phyloP scores from a whole-genome alignment of 2,888 invertebrate genomes.

The Agrochola litura region DNA sequence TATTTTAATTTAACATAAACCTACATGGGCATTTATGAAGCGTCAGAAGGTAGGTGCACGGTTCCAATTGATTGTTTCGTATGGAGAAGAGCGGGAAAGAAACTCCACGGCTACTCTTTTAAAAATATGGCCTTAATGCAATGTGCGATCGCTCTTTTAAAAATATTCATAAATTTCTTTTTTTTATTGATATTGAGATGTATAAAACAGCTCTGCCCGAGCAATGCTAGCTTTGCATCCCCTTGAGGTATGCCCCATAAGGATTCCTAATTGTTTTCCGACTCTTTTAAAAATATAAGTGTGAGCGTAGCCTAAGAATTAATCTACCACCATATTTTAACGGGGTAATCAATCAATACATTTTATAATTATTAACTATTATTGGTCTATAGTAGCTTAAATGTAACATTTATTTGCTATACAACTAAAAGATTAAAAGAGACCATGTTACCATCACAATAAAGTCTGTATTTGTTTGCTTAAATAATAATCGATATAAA shows the following conservation, averaged over 20 bases:
- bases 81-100: not conserved
- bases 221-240: not conserved
- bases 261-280: slow-evolving; percentile 1
- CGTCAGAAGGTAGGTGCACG: not conserved
- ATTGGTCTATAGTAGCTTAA: slow-evolving; percentile 43
- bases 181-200: not conserved
- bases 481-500: slow-evolving; percentile 28
- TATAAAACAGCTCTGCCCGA: not conserved
- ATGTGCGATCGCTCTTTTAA: not conserved
- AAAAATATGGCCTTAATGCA: not conserved
- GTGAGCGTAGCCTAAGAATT: slow-evolving; percentile 25
- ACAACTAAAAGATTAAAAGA: slow-evolving; percentile 37
- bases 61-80: not conserved
- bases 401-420: slow-evolving; percentile 29
- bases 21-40: not conserved
- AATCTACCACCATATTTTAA: slow-evolving; percentile 26
- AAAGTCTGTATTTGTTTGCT: slow-evolving; percentile 31
- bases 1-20: not conserved
- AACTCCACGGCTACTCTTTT: not conserved
- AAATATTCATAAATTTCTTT: not conserved
- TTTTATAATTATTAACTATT: slow-evolving; percentile 36
- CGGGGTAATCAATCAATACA: slow-evolving; percentile 24
- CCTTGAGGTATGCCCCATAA: not conserved
- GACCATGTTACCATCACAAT: slow-evolving; percentile 41
- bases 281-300: slow-evolving; percentile 13